Conservation (phyloP, 2,888 invertebrate genomes). For the Tetanocera ferruginea region DNA sequence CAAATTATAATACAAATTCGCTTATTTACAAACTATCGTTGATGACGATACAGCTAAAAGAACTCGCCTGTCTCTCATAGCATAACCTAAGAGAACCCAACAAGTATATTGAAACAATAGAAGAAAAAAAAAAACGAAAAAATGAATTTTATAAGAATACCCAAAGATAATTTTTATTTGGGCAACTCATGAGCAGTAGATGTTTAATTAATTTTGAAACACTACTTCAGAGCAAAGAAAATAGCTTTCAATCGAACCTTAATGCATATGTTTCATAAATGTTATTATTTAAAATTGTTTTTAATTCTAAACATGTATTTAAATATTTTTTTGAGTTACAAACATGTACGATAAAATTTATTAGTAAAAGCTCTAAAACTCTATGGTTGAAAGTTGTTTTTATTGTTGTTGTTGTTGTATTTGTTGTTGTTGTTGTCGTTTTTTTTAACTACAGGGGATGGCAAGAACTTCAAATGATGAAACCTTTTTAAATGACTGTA, state of each 20-base stretch:
- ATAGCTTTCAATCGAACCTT: too few relatives aligned
- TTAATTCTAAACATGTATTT: too few relatives aligned
- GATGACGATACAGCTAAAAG: not conserved
- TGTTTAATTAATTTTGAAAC: not conserved
- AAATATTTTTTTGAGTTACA: too few relatives aligned
- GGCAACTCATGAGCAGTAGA: not conserved
- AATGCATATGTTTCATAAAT: not conserved
- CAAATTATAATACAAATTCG: conserved; percentile 16
- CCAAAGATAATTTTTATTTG: not conserved
- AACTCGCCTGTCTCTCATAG: not conserved
- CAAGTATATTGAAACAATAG: not conserved
- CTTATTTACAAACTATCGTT: conserved; percentile 2
- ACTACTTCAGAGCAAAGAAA: too few relatives aligned
- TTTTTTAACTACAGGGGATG: not conserved
- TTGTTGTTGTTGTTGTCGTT: too few relatives aligned
- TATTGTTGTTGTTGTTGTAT: too few relatives aligned
- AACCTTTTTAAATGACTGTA: conserved; percentile 36
- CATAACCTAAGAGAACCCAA: not conserved
- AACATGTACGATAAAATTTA: too few relatives aligned
- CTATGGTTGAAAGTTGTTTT: too few relatives aligned
- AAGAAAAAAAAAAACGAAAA: not conserved
- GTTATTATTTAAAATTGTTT: too few relatives aligned
- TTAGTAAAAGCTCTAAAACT: too few relatives aligned
- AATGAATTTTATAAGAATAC: not conserved
- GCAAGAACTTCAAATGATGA: conserved; percentile 22